Evolutionary conservation across 1,140 invertebrate genomes (phyloP).

Genomic region (Drosophila trapezifrons): DNA sequence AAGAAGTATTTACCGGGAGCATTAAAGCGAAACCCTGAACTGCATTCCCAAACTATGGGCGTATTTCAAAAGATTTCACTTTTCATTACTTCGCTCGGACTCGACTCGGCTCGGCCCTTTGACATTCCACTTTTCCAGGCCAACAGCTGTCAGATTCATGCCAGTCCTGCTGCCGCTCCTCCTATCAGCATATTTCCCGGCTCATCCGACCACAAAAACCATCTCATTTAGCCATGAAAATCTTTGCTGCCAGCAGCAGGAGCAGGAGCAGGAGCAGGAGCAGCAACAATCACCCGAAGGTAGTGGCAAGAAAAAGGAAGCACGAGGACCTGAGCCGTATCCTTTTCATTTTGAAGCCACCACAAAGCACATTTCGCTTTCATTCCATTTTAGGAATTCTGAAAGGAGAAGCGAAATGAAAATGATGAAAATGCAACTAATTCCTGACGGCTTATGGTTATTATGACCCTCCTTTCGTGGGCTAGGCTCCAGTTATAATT

Average conservation of each 20-base stretch:
- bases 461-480: constrained; percentile 42
- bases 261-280: constrained; percentile 3
- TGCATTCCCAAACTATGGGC: constrained; percentile 28
- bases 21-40: constrained; percentile 20
- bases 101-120: constrained; percentile 35
- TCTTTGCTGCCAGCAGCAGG: constrained; percentile 58
- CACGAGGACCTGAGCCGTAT: constrained; percentile 63
- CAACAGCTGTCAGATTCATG: constrained; percentile 67
- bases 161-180: constrained; percentile 26
- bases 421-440: constrained; percentile 82
- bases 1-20: constrained; percentile 5
- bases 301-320: constrained; percentile 28
- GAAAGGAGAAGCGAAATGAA: constrained; percentile 56
- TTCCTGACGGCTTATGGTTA: constrained; percentile 79
- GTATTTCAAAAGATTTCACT: constrained; percentile 47
- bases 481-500: constrained; percentile 50
- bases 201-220: constrained; percentile 73
- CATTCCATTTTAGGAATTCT: constrained; percentile 71
- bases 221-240: constrained; percentile 81
- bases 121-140: constrained; percentile 59
- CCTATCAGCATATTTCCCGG: constrained; percentile 59
- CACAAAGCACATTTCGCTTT: constrained; percentile 79
- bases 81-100: constrained; percentile 51
- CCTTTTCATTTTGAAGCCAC: constrained; percentile 76
- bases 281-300: constrained; percentile 47